Conservation (phyloP, 2,113 vertebrate genomes). For the Gymnorhina tibicen region DNA sequence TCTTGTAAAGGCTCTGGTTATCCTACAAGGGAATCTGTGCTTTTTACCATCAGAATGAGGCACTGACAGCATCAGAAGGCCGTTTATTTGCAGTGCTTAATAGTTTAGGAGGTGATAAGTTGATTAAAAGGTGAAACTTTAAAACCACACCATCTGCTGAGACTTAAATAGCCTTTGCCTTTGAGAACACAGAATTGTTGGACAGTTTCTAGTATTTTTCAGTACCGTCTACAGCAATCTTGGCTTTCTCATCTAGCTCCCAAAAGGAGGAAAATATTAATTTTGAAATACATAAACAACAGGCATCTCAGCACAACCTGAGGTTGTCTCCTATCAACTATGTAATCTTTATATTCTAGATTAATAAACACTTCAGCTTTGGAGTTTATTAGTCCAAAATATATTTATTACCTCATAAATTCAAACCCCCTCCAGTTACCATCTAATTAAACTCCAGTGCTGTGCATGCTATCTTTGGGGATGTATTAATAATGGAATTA, state of each 20-base stretch:
- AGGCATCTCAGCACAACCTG: background rate
- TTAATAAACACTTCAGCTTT: constrained; percentile 46
- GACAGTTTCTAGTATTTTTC: background rate
- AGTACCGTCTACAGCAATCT: background rate
- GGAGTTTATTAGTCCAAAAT: constrained; percentile 57
- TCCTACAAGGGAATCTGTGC: background rate
- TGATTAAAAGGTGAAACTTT: background rate
- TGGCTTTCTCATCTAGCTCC: background rate
- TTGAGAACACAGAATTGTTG: background rate
- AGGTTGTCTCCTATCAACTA: background rate
- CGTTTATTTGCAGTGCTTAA: background rate
- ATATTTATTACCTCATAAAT: constrained; percentile 62
- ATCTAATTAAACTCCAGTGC: constrained; percentile 53
- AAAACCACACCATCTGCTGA: background rate
- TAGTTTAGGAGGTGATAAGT: background rate
- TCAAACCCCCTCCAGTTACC: constrained; percentile 48
- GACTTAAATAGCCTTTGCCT: background rate
- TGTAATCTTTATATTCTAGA: constrained; percentile 7
- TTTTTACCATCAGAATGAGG: background rate
- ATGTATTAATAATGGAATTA: constrained; percentile 51
- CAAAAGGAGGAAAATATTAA: background rate
- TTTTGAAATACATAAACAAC: background rate
- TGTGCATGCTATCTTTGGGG: constrained; percentile 18
- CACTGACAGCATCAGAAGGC: background rate
- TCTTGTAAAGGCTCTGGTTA: background rate